These are phyloP conservation scores for Volucella inanis DNA, from an alignment of 2,888 invertebrate genomes.

Conservation along the genomic window DNA sequence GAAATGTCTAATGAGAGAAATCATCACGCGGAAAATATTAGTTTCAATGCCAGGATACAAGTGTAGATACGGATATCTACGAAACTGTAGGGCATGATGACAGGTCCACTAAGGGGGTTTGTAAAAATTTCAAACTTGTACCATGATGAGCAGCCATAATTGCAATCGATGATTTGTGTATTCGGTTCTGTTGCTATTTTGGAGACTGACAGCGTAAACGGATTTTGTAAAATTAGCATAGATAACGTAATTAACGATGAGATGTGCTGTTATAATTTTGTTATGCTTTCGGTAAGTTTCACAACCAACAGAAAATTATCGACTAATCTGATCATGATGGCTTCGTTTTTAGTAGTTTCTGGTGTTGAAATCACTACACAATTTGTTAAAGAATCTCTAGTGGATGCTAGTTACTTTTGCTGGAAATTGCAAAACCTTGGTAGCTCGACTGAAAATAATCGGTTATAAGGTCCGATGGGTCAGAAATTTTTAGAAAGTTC, in stretches of 20 bases:
- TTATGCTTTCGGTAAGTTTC: not conserved
- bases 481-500: too few relatives aligned
- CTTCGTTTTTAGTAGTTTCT: not conserved
- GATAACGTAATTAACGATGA: constrained; percentile 30
- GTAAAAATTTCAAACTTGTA: constrained; percentile 43
- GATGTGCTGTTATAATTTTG: constrained; percentile 23
- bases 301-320: not conserved
- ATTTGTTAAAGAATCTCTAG: too few relatives aligned
- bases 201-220: not conserved
- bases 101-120: not conserved
- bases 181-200: constrained; percentile 8
- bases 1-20: constrained; percentile 42
- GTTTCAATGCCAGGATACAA: constrained; percentile 23
- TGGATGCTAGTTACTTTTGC: too few relatives aligned
- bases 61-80: not conserved
- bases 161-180: constrained; percentile 51
- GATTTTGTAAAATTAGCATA: constrained; percentile 12
- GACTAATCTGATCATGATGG: not conserved
- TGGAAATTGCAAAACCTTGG: too few relatives aligned
- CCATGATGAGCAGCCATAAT: constrained; percentile 49
- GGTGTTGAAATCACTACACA: too few relatives aligned
- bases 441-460: too few relatives aligned
- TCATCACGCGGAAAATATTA: constrained; percentile 57
- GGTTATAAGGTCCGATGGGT: too few relatives aligned
- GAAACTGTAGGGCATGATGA: too few relatives aligned